Percentiles rank a stretch among this genome's conserved stretches.
These are phyloP conservation scores for Mola mola DNA, from an alignment of 2,113 vertebrate species.

Conservation along the genomic window DNA sequence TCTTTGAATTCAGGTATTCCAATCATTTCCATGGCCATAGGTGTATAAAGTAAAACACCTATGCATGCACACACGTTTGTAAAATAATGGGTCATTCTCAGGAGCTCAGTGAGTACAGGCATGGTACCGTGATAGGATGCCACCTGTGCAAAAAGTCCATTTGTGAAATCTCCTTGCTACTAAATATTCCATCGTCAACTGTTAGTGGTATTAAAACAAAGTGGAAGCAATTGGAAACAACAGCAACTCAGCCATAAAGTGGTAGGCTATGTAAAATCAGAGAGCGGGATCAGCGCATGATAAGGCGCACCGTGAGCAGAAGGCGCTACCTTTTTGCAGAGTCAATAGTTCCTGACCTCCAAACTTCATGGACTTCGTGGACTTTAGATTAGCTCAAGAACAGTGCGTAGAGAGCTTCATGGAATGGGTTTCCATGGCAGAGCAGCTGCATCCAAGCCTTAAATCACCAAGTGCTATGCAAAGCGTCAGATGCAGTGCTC, in stretches of 20 bases:
- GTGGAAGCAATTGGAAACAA: not conserved
- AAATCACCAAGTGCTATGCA: too few relatives aligned
- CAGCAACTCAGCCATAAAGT: conserved; percentile 1
- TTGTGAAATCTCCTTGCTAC: not conserved
- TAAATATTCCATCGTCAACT: not conserved
- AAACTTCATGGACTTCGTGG: too few relatives aligned
- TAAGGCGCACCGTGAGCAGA: not conserved
- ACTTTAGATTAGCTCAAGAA: too few relatives aligned
- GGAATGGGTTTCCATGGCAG: too few relatives aligned
- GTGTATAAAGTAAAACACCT: not conserved
- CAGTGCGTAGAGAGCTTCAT: too few relatives aligned
- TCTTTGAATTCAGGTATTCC: not conserved
- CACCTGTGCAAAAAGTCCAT: not conserved
- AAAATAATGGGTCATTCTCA: too few relatives aligned
- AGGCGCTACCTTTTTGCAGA: too few relatives aligned
- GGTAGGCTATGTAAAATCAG: not conserved
- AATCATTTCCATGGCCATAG: not conserved
- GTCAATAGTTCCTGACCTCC: too few relatives aligned
- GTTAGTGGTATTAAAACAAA: not conserved
- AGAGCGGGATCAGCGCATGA: not conserved
- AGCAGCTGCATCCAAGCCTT: too few relatives aligned
- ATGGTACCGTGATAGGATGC: too few relatives aligned
- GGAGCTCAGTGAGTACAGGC: not conserved
- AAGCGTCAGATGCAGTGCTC: too few relatives aligned
- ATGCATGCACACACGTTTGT: not conserved